Percentiles rank a stretch among this genome's conserved stretches.
phyloP scores from a whole-genome alignment of 2,113 vertebrate species.

The Spilogale gracilis region DNA sequence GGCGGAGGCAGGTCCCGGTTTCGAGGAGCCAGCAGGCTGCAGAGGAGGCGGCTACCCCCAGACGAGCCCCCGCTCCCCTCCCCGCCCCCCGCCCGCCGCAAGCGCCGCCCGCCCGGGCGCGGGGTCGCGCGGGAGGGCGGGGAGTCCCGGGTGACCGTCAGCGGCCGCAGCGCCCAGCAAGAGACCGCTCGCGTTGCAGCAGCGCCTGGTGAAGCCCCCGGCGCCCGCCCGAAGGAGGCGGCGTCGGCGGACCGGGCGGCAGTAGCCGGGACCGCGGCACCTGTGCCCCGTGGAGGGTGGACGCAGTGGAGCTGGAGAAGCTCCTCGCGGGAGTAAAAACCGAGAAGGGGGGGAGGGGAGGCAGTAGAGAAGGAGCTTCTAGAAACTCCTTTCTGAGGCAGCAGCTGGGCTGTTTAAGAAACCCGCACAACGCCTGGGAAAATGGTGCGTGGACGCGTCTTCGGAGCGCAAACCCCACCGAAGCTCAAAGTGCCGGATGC shows the following conservation, averaged over 20 bases:
- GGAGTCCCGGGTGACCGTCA: slow-evolving; percentile 9
- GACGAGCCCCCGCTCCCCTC: slow-evolving; percentile 55
- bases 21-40: slow-evolving; percentile 55
- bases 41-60: slow-evolving; percentile 68
- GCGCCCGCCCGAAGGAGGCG: slow-evolving; percentile 1
- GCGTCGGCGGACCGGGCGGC: not conserved
- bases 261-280: slow-evolving; percentile 45
- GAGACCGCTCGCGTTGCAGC: not conserved
- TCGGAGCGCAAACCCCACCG: not conserved
- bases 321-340: slow-evolving; percentile 1
- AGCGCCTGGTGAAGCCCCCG: slow-evolving; percentile 1
- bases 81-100: slow-evolving; percentile 71
- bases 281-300: slow-evolving; percentile 34
- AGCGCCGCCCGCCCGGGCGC: slow-evolving; percentile 74
- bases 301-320: slow-evolving; percentile 21
- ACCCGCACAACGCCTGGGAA: slow-evolving; percentile 40
- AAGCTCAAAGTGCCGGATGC: not conserved
- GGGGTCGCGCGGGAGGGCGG: slow-evolving; percentile 74
- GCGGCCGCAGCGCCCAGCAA: not conserved
- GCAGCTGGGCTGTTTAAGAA: slow-evolving; percentile 57
- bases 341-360: slow-evolving; percentile 50
- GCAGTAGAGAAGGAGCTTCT: slow-evolving; percentile 43
- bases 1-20: slow-evolving; percentile 35
- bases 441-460: slow-evolving; percentile 20
- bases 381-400: slow-evolving; percentile 68